Evolutionary conservation across 1,140 invertebrate genomes (phyloP).

Genomic region (Caenorhabditis brenneri): DNA sequence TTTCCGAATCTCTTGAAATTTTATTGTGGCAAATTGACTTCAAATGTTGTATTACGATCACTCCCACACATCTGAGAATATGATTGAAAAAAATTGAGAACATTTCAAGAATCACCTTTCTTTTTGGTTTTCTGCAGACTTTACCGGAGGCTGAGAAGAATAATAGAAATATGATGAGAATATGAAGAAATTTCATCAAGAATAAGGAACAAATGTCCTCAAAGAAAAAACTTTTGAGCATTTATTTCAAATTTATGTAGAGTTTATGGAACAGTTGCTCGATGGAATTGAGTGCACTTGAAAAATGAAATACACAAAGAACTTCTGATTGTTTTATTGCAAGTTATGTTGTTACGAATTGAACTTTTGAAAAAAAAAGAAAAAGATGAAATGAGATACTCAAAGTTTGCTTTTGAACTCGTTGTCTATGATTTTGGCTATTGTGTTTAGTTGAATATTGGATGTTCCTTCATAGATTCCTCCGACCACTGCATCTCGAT

Average conservation of each 20-base stretch:
- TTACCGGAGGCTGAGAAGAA: background rate
- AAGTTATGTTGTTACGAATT: too few species aligned
- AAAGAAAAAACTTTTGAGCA: too few species aligned
- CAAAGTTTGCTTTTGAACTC: slow-evolving; percentile 72
- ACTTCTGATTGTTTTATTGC: too few species aligned
- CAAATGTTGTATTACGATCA: background rate
- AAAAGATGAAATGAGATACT: background rate
- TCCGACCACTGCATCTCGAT: slow-evolving; percentile 77
- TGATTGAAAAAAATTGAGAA: background rate
- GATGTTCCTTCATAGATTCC: slow-evolving; percentile 97
- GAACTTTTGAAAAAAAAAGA: too few species aligned
- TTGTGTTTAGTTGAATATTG: slow-evolving; percentile 94
- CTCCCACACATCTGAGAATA: background rate
- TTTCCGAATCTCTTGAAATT: background rate
- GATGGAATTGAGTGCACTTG: too few species aligned
- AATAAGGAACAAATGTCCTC: too few species aligned
- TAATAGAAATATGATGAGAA: background rate
- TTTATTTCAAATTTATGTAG: too few species aligned
- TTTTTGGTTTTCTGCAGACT: background rate
- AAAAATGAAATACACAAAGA: too few species aligned
- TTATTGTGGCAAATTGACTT: background rate
- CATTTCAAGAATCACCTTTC: background rate
- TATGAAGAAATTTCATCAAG: background rate
- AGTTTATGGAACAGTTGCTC: too few species aligned
- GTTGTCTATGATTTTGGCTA: slow-evolving; percentile 84